phyloP scores from a whole-genome alignment of 2,797 vertebrate species.

The Amblyopsis hoosieri region DNA sequence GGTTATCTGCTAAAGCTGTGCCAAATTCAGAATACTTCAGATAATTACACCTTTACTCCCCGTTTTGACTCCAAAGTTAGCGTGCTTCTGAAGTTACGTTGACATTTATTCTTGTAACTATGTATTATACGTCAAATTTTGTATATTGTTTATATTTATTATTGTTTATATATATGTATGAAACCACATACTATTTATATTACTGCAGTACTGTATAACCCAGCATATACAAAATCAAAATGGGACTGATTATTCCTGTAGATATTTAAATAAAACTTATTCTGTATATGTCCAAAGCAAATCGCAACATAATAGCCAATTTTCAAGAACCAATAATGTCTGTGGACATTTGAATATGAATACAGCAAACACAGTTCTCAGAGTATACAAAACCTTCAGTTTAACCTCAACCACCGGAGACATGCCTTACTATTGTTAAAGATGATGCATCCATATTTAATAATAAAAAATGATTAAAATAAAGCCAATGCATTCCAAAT shows the following conservation, averaged over 20 bases:
- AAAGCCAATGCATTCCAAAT: constrained; percentile 80
- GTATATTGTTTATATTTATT: too few relatives aligned
- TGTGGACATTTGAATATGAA: constrained; percentile 77
- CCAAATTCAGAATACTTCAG: constrained; percentile 5
- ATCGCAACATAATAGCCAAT: constrained; percentile 41
- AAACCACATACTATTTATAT: background rate
- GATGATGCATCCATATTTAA: constrained; percentile 77
- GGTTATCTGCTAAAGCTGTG: background rate
- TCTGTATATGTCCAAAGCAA: constrained; percentile 38
- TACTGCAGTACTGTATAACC: background rate
- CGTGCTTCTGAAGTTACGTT: too few relatives aligned
- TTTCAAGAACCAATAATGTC: constrained; percentile 37
- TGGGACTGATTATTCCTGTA: constrained; percentile 14
- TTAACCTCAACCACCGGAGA: constrained; percentile 82
- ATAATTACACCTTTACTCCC: background rate
- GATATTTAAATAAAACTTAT: constrained; percentile 44
- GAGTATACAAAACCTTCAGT: constrained; percentile 79
- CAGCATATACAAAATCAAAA: constrained; percentile 1
- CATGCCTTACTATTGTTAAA: constrained; percentile 78
- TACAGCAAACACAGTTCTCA: constrained; percentile 51
- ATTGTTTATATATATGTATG: background rate
- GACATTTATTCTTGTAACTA: too few relatives aligned
- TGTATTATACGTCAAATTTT: too few relatives aligned
- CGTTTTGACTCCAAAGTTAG: background rate
- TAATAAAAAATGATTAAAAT: constrained; percentile 81